Evolutionary conservation across 1,140 invertebrate genomes (phyloP).

Genomic region (Camponotus vicinus): DNA sequence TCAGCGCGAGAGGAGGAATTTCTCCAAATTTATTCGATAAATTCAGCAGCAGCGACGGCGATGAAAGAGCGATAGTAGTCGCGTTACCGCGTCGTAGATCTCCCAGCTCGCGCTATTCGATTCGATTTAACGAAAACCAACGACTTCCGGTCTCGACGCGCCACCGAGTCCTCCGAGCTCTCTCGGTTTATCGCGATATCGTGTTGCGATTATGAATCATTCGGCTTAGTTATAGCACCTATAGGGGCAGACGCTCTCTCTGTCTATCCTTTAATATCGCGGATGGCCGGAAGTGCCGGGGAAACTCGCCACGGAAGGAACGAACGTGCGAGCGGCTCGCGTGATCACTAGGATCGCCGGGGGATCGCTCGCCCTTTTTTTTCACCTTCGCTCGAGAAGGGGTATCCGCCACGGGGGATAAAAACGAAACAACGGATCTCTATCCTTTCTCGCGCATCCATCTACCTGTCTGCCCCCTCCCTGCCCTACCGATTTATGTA

Average conservation of each 20-base stretch:
- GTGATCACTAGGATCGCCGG: conserved; percentile 64
- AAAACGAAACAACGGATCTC: conserved; percentile 61
- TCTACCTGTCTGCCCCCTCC: conserved; percentile 63
- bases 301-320: not conserved
- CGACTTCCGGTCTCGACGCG: conserved; percentile 37
- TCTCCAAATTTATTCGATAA: conserved; percentile 57
- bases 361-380: conserved; percentile 68
- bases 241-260: conserved; percentile 10
- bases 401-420: conserved; percentile 59
- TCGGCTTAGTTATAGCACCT: conserved; percentile 4
- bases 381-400: conserved; percentile 35
- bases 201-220: conserved; percentile 56
- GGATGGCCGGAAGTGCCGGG: conserved; percentile 44
- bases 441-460: conserved; percentile 41
- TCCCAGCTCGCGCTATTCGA: conserved; percentile 3
- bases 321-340: conserved; percentile 16
- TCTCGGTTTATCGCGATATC: conserved; percentile 47
- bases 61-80: conserved; percentile 41
- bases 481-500: conserved; percentile 76
- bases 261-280: conserved; percentile 56
- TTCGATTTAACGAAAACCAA: conserved; percentile 44
- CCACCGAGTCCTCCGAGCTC: conserved; percentile 6
- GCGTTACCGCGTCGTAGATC: conserved; percentile 11
- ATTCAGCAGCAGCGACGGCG: conserved; percentile 4
- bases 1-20: conserved; percentile 19